phyloP scores from a whole-genome alignment of 2,888 invertebrate genomes.

The Cancer borealis region DNA sequence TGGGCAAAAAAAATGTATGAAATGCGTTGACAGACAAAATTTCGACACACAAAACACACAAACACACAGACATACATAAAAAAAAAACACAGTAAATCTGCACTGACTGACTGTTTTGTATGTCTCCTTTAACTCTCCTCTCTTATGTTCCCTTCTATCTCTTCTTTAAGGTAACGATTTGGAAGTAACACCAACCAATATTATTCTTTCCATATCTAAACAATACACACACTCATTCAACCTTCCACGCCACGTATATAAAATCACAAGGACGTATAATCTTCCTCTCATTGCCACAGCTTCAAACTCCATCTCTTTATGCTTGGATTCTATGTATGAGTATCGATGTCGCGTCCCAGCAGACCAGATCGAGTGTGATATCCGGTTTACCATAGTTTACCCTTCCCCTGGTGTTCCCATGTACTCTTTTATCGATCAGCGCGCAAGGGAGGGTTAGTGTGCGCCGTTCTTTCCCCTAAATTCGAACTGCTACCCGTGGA shows the following conservation, averaged over 20 bases:
- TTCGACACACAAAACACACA: background rate
- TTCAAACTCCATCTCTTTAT: background rate
- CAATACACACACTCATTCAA: background rate
- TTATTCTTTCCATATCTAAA: too few relatives aligned
- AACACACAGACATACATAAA: background rate
- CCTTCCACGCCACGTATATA: background rate
- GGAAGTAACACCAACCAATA: too few relatives aligned
- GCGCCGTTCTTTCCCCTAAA: background rate
- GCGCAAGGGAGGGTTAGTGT: background rate
- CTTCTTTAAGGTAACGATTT: background rate
- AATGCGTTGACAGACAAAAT: background rate
- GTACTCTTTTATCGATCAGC: conserved; percentile 6
- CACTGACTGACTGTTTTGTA: background rate
- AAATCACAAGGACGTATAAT: too few relatives aligned
- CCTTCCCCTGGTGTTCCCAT: background rate
- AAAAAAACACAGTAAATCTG: background rate
- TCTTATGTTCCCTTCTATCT: background rate
- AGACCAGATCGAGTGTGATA: background rate
- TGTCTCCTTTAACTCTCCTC: background rate
- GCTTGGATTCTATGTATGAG: background rate
- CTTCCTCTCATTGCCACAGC: background rate
- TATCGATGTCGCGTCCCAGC: background rate
- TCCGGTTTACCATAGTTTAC: conserved; percentile 27
- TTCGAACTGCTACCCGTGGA: background rate
- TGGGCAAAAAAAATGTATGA: too few relatives aligned